Base-by-base conservation (phyloP, 2,888 invertebrate genomes). In the Monochamus alternatus region DNA sequence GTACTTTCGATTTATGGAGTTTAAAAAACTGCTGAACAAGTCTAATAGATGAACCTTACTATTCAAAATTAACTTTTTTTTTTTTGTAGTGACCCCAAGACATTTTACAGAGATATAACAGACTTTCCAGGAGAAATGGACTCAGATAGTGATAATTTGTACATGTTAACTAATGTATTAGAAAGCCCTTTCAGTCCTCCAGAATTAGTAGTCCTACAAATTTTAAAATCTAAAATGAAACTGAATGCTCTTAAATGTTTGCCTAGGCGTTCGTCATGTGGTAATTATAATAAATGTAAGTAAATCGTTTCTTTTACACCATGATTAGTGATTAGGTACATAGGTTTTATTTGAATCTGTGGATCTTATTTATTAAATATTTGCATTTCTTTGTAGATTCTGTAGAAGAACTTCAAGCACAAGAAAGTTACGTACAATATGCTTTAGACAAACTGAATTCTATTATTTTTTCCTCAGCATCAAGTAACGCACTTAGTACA, bases 131-230 rank as follows among this genome's bases (percentile, higher is more conserved):
- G 74, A 31, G 76, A 81, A 59, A 58, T 72, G 9, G 74, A 78
- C 44, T 47, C 83, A n/a, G 78, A 79, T 58, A 62, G 77, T 4
- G 76, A 80, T 14, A 76, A 74, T 47, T 59, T 82, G 38, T 65
- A 75, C 30, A 80, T 79, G 76, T 71, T 84, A 38, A 72, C 71
- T 10, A 73, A 72, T n/a, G 76, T 83, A 62, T 66, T 84, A 44
- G 80, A 81, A 10, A 78, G 74, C 65, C 84, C 84, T 1, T 81
- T 80, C 58, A 79, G 71, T 44, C 74, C 78, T 8, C 80, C 83
- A 7, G 84, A 83, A 75, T 78, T 68, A 7, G 69, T 84, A 8
- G 71, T 83, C 12, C 73, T 80, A 22, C 76, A 82, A 38, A 68
- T 81, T 38, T 68, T 82, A 10, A 78, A 77, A 55, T 70, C 77